These are phyloP conservation scores for Drosophila obscura DNA, from an alignment of 1,140 invertebrate species.

Conservation along the genomic window DNA sequence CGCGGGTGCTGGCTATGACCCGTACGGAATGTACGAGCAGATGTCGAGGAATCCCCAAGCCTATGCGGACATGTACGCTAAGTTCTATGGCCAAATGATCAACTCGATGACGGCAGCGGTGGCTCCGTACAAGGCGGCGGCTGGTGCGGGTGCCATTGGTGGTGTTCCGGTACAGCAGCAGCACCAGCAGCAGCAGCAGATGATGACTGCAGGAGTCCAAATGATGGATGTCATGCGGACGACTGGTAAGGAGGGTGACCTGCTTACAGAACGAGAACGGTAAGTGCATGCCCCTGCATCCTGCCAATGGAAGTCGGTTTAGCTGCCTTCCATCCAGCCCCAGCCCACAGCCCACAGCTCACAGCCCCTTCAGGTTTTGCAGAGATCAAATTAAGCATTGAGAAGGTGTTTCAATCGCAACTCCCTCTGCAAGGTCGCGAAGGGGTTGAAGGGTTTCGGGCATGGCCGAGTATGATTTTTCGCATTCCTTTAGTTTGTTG, in stretches of 20 bases:
- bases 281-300: slow-evolving; percentile 82
- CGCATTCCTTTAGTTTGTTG: too few species aligned
- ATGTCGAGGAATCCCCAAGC: slow-evolving; percentile 90
- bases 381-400: too few species aligned
- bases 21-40: slow-evolving; percentile 87
- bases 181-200: slow-evolving; percentile 67
- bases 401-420: too few species aligned
- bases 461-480: too few species aligned
- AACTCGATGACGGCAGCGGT: slow-evolving; percentile 58
- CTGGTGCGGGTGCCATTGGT: slow-evolving; percentile 21
- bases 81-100: slow-evolving; percentile 85
- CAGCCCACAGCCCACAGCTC: too few species aligned
- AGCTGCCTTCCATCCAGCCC: too few species aligned
- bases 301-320: too few species aligned
- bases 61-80: slow-evolving; percentile 91
- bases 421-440: too few species aligned
- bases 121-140: slow-evolving; percentile 29
- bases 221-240: slow-evolving; percentile 1
- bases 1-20: slow-evolving; percentile 84
- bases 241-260: slow-evolving; percentile 34
- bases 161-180: slow-evolving; percentile 4
- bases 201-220: slow-evolving; percentile 82
- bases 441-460: too few species aligned
- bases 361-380: too few species aligned
- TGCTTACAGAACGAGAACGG: slow-evolving; percentile 87